These are phyloP conservation scores for Panagrolaimus sp. DNA, from an alignment of 1,140 invertebrate species.

Conservation along the genomic window DNA sequence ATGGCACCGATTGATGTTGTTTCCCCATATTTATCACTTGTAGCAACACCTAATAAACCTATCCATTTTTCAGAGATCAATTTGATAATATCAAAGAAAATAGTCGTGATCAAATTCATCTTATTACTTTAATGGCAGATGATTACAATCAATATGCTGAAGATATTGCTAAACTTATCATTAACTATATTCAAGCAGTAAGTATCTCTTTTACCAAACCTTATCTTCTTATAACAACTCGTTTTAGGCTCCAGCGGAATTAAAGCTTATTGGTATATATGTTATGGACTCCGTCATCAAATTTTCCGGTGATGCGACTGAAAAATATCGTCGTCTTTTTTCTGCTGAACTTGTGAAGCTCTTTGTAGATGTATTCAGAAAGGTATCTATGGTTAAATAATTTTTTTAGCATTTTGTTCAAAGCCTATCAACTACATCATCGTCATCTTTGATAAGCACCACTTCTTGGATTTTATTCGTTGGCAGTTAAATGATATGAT, in stretches of 20 bases:
- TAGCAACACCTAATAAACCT: no score
- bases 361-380: background rate
- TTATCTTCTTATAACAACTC: no score
- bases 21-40: no score
- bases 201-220: background rate
- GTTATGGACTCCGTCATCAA: slow-evolving; percentile 6
- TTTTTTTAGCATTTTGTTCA: background rate
- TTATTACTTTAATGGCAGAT: slow-evolving; percentile 4
- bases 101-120: background rate
- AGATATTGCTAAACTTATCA: background rate
- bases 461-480: no score
- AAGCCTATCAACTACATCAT: no score
- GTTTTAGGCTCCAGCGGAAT: background rate
- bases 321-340: slow-evolving; percentile 1
- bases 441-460: no score
- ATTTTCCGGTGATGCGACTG: background rate
- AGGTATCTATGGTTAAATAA: background rate
- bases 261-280: slow-evolving; percentile 3
- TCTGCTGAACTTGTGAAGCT: background rate
- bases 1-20: no score
- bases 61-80: background rate
- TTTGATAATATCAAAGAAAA: background rate
- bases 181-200: background rate
- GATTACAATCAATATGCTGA: background rate
- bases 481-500: no score